Percentiles rank a stretch among this genome's conserved stretches.
phyloP scores from a whole-genome alignment of 2,113 vertebrate genomes.

The Chaetops frenatus region DNA sequence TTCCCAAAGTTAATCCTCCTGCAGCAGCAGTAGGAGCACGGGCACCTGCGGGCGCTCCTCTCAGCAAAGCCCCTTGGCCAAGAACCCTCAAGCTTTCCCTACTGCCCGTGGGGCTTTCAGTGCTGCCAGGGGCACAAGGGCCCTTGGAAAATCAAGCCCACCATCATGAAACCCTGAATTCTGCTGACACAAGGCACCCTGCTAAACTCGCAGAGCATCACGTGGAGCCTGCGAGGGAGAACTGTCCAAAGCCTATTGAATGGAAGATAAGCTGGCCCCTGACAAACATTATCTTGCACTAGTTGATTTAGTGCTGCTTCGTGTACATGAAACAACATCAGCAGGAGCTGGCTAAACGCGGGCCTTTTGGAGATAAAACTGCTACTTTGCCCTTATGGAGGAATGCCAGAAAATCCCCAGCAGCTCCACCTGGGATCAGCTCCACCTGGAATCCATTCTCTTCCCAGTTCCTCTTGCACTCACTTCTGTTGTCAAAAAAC shows the following conservation, averaged over 20 bases:
- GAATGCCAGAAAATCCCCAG: background rate
- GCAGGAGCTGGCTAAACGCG: background rate
- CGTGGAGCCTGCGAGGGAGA: background rate
- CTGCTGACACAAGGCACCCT: background rate
- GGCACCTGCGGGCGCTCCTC: background rate
- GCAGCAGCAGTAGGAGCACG: rapidly evolving
- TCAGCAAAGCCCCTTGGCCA: background rate
- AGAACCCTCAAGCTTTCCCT: background rate
- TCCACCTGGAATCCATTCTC: background rate
- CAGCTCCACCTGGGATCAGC: background rate
- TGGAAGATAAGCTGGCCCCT: slow-evolving; percentile 45
- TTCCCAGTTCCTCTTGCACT: background rate
- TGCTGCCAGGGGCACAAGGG: background rate
- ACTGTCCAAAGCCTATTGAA: background rate
- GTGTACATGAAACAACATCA: slow-evolving; percentile 39
- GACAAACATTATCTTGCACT: slow-evolving; percentile 19
- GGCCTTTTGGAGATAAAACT: slow-evolving; percentile 54
- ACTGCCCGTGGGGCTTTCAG: rapidly evolving
- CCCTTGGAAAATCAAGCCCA: background rate
- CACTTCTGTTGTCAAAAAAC: background rate
- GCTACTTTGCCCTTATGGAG: background rate
- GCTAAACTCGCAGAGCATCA: background rate
- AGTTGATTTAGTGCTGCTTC: background rate
- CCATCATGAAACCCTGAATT: background rate
- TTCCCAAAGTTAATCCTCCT: background rate